Base-by-base conservation (phyloP, 2,113 vertebrate species). In the Phaethon lepturus region DNA sequence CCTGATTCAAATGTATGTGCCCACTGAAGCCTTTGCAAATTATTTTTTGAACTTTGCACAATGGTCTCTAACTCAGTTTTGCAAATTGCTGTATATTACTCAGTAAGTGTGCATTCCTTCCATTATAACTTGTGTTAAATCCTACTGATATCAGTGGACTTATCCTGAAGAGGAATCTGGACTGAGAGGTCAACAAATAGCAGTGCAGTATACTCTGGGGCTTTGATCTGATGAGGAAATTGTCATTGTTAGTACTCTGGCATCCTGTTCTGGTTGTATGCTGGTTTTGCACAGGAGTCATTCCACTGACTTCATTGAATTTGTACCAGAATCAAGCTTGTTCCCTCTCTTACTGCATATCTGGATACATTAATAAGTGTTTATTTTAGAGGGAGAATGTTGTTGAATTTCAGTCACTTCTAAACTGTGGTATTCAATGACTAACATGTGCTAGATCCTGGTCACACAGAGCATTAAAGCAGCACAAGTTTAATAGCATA, bases 361-460 rank as follows among this genome's bases (percentile, higher is more conserved):
- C 49, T 86, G 49, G 35, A 55, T 47, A 59, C 53, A 89, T 52
- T 49, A 67, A 53, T 66, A 88, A 67, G 31, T 88, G 31, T 67
- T 97, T 93, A 50, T 88, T 94, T 85, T 63, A 90, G 16, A 10
- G 19, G 33, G 31, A 79, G 53, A 90, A 56, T 8, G 3, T 18
- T 59, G 72, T 17, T 90, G 62, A 82, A 93, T 91, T 84, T 93
- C 80, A 86, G 58, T 72, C 66, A 44, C n/a, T 95, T 91, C n/a
- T 78, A 58, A 92, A 73, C 59, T 68, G n/a, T 92, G 52, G 40
- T 89, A 93, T 66, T 81, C 47, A 83, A n/a, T 93, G 88, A 96
- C 75, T 95, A 97, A 94, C 40, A 71, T 15, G 64, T 59, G 55
- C 1, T 25, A 79, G 75, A 79, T 90, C 38, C 75, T 87, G 67